Evolutionary conservation across 53 echinoderm and acorn worm species (phyloP).

Genomic region (Echinarachnius parma): DNA sequence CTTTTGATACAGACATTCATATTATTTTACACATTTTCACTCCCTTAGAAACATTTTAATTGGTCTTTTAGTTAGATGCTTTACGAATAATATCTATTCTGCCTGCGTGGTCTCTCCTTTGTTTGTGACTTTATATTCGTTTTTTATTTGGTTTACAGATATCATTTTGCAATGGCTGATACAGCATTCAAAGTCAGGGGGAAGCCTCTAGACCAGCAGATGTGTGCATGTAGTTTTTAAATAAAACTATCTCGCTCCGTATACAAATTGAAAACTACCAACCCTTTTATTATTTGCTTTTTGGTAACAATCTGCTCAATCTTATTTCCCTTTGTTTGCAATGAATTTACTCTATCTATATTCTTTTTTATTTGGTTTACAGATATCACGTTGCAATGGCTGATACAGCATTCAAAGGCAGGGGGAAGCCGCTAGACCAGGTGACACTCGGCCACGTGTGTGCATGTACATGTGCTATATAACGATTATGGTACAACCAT

Average conservation of each 20-base stretch:
- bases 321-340: not conserved
- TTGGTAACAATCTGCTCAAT: not conserved
- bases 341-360: not conserved
- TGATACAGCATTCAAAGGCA: slow-evolving; percentile 99
- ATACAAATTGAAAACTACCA: no score
- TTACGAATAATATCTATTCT: no score
- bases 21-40: no score
- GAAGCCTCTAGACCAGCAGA: slow-evolving; percentile 52
- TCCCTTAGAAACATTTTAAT: no score
- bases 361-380: slow-evolving; percentile 12
- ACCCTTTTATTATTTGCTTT: no score
- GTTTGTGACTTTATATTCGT: no score
- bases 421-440: slow-evolving; percentile 67
- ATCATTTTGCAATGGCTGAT: slow-evolving; percentile 99
- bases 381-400: slow-evolving; percentile 99
- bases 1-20: no score
- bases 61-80: no score
- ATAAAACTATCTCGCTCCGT: no score
- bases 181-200: slow-evolving; percentile 98
- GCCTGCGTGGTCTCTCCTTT: no score
- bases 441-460: not conserved
- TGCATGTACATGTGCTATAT: not conserved
- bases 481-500: not conserved
- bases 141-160: slow-evolving; percentile 55
- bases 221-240: not conserved